These are phyloP conservation scores for Eupithecia tripunctaria DNA, from an alignment of 2,888 invertebrate genomes.

Conservation along the genomic window DNA sequence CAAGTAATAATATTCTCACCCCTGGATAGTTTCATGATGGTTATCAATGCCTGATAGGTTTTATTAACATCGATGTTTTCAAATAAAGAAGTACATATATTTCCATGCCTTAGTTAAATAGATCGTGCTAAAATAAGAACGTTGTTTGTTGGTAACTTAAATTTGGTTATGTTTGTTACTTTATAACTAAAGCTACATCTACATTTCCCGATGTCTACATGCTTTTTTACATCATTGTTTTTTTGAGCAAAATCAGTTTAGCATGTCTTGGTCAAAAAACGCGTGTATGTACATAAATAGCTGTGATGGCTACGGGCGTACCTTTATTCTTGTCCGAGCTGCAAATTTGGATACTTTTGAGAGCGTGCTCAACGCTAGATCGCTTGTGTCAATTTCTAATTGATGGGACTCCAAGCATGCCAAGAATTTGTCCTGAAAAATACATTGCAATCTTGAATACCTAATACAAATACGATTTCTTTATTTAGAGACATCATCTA, in stretches of 20 bases:
- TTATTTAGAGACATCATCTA: too few species aligned
- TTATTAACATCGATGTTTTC: slow-evolving; percentile 49
- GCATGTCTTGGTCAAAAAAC: slow-evolving; percentile 18
- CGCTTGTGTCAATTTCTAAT: slow-evolving; percentile 94
- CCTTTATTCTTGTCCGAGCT: slow-evolving; percentile 91
- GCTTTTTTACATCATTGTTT: slow-evolving; percentile 31
- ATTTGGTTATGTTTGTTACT: slow-evolving; percentile 45
- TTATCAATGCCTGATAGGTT: slow-evolving; percentile 48
- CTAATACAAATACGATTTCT: not conserved
- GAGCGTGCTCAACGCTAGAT: slow-evolving; percentile 93
- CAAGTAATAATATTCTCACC: slow-evolving; percentile 15
- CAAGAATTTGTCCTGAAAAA: slow-evolving; percentile 90
- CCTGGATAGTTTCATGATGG: slow-evolving; percentile 26
- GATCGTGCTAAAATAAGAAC: slow-evolving; percentile 47
- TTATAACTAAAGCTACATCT: slow-evolving; percentile 42
- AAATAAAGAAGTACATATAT: slow-evolving; percentile 52
- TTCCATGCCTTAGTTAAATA: slow-evolving; percentile 78
- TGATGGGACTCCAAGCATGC: slow-evolving; percentile 91
- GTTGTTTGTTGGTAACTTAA: slow-evolving; percentile 30
- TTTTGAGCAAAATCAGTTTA: not conserved
- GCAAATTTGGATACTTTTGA: slow-evolving; percentile 96
- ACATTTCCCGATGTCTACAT: slow-evolving; percentile 37
- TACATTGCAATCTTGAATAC: not conserved
- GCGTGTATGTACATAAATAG: not conserved
- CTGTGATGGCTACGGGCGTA: slow-evolving; percentile 52